A percentile compares a stretch with the other conserved stretches of the same genome.
phyloP scores from a whole-genome alignment of 2,888 invertebrate genomes.

The Drosophila meridiana region DNA sequence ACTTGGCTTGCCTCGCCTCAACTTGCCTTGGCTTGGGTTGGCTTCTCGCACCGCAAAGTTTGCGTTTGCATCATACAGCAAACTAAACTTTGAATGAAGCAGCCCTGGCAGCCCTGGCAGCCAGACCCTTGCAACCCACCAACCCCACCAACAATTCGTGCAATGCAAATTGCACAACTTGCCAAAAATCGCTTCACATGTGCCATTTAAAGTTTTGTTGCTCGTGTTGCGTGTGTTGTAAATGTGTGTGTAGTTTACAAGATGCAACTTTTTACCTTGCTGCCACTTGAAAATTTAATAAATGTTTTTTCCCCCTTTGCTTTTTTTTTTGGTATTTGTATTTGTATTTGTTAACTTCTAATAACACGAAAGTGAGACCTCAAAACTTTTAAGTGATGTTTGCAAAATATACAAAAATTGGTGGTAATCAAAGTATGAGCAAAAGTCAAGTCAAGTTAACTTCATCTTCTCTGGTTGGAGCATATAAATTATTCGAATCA shows the following conservation, averaged over 20 bases:
- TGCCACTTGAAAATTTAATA: slow-evolving; percentile 76
- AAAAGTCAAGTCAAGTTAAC: background rate
- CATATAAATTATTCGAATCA: background rate
- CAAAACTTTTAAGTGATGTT: slow-evolving; percentile 73
- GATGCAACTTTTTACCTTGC: slow-evolving; percentile 52
- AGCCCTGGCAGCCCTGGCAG: slow-evolving; percentile 20
- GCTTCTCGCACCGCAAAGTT: slow-evolving; percentile 53
- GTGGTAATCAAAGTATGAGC: slow-evolving; percentile 27
- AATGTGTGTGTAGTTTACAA: slow-evolving; percentile 39
- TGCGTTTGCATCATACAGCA: slow-evolving; percentile 44
- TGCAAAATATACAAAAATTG: slow-evolving; percentile 35
- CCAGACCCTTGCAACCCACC: slow-evolving; percentile 4
- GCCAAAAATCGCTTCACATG: slow-evolving; percentile 78
- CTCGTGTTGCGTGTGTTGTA: slow-evolving; percentile 4
- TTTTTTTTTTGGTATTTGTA: background rate
- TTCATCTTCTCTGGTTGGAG: background rate
- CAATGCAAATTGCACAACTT: slow-evolving; percentile 77
- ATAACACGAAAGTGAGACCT: slow-evolving; percentile 43
- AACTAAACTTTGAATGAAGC: slow-evolving; percentile 59
- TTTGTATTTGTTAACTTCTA: slow-evolving; percentile 38
- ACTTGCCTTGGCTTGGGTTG: slow-evolving; percentile 14
- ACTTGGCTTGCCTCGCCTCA: slow-evolving; percentile 7
- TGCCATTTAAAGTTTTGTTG: slow-evolving; percentile 76
- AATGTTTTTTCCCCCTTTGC: slow-evolving; percentile 46
- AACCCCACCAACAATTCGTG: slow-evolving; percentile 6